Percentiles rank a stretch among this genome's conserved stretches.
Evolutionary conservation across 1,140 invertebrate species (phyloP).

Genomic region (Brachionus plicatilis): DNA sequence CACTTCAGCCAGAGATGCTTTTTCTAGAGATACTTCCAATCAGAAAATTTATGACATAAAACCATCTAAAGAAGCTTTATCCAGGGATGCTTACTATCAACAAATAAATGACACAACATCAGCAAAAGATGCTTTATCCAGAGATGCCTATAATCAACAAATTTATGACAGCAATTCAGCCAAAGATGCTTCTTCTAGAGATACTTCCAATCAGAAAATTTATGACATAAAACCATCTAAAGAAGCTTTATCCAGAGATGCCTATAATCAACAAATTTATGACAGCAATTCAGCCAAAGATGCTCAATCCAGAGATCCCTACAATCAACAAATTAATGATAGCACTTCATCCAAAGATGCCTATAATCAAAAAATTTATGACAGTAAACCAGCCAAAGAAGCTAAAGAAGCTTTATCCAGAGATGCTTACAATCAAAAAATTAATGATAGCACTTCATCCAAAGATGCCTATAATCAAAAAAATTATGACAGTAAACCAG

Average conservation of each 20-base stretch:
- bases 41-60: background rate
- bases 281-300: background rate
- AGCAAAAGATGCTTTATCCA: background rate
- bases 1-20: background rate
- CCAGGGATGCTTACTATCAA: too few species aligned
- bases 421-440: too few species aligned
- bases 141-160: background rate
- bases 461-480: too few species aligned
- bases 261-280: too few species aligned
- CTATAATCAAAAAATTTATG: too few species aligned
- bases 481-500: background rate
- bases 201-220: too few species aligned
- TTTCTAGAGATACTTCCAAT: background rate
- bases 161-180: background rate
- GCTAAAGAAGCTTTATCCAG: background rate
- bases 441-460: too few species aligned
- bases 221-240: background rate
- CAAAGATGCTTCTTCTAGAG: background rate
- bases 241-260: too few species aligned
- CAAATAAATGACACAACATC: too few species aligned
- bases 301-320: too few species aligned
- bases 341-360: too few species aligned
- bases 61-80: background rate
- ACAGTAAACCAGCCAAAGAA: background rate
- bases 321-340: too few species aligned